Evolutionary conservation across 1,140 invertebrate species (phyloP), one percentile per base, ranked within the genome.

Genomic region (Bombus huntii): DNA sequence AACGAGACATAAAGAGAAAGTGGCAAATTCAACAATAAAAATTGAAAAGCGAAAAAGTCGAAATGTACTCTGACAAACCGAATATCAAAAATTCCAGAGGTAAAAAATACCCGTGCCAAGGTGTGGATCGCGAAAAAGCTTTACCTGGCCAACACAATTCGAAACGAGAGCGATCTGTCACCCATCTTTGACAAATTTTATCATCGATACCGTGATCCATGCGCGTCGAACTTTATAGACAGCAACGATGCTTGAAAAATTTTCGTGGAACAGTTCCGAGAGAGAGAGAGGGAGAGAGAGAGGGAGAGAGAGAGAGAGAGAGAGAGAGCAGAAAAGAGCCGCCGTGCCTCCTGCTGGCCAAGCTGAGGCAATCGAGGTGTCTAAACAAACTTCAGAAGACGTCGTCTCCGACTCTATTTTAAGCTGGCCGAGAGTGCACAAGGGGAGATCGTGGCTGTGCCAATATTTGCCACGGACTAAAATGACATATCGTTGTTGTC

Each of bases 401-500:
- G 53, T 78, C 81, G 62, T 68, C 39, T 77, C 66, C 75, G 44
- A 84, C 82, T 84, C 66, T 78, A 84, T 84, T 84, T 79, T 66
- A 66, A 83, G 59, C 59, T 28, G 37, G 53, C n/a, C 13, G 65
- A 34, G 28, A 42, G 44, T 9, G 73, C 73, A 34, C 15, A 22
- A n/a, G 53, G 57, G 57, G 31, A 12, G 28, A 68, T 18, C 44
- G 53, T 9, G 53, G 68, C 42, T 80, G 68, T 72, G 83, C 76
- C 83, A 79, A 84, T 84, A 84, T 84, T 84, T 84, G 83, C 76
- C 25, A 72, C 68, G 47, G 66, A 72, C 83, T 84, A 37, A 85
- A 85, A 85, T 81, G 83, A 85, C 78, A 74, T 81, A 81, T 81
- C 78, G 78, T 85, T 85, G 83, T 80, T 85, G 83, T 70, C 76